Conservation (phyloP, 2,888 invertebrate genomes). For the Agrochola lota region DNA sequence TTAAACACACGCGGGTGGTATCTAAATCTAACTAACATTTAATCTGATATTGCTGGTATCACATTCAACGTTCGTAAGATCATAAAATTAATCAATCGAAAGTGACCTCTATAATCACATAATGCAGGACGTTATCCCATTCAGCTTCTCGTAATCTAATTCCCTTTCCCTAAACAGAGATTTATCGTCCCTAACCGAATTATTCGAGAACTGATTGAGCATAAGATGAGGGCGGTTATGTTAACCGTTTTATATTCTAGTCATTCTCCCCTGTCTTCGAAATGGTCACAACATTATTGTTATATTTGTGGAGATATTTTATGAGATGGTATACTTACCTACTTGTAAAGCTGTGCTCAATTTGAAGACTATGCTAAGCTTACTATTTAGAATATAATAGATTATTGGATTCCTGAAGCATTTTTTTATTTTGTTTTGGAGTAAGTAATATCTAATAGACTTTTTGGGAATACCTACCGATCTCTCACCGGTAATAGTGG, state of each 20-base stretch:
- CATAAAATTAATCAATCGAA: slow-evolving; percentile 76
- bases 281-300: slow-evolving; percentile 48
- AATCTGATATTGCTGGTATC: slow-evolving; percentile 24
- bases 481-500: no score
- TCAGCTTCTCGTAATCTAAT: slow-evolving; percentile 83
- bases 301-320: slow-evolving; percentile 15
- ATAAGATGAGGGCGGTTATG: slow-evolving; percentile 78
- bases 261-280: slow-evolving; percentile 69
- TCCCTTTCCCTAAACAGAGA: slow-evolving; percentile 85
- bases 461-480: neutral
- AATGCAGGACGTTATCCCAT: slow-evolving; percentile 79
- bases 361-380: neutral
- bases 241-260: slow-evolving; percentile 81
- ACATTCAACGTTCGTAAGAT: slow-evolving; percentile 67
- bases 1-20: slow-evolving; percentile 53
- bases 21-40: slow-evolving; percentile 51
- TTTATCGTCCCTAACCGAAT: slow-evolving; percentile 89
- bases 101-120: slow-evolving; percentile 84
- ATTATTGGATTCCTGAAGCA: neutral
- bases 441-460: neutral
- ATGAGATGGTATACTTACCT: neutral
- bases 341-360: neutral
- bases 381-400: no score
- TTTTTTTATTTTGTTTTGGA: neutral
- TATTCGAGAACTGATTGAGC: slow-evolving; percentile 85